Percentiles rank a stretch among this genome's conserved stretches.
phyloP scores from a whole-genome alignment of 2,888 invertebrate species.

The Hoplodrina ambigua region DNA sequence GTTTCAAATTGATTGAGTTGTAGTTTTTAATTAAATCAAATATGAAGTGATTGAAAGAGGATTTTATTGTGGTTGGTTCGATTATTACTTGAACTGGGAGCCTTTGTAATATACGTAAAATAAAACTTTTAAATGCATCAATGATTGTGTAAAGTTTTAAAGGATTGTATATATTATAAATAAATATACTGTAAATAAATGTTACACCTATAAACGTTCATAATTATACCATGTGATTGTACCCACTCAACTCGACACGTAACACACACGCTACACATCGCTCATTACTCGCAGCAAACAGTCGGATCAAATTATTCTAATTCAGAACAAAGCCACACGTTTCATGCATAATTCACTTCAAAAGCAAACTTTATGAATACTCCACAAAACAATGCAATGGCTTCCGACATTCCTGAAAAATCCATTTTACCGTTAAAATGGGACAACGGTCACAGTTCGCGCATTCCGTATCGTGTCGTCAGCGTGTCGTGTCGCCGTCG shows the following conservation, averaged over 20 bases:
- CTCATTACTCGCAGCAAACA: constrained; percentile 27
- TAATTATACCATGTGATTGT: constrained; percentile 2
- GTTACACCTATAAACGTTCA: no score
- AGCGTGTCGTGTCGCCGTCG: constrained; percentile 45
- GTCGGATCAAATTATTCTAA: constrained; percentile 54
- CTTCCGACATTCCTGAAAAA: constrained; percentile 40
- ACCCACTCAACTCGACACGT: background rate
- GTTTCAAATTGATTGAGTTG: constrained; percentile 4
- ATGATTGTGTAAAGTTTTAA: no score
- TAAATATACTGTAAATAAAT: no score
- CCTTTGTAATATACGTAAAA: no score
- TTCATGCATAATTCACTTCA: constrained; percentile 50
- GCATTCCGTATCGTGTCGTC: background rate
- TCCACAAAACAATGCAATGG: constrained; percentile 45
- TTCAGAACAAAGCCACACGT: constrained; percentile 41
- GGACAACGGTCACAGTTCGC: constrained; percentile 3
- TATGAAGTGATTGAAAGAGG: background rate
- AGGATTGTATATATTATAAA: no score
- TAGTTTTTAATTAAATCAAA: constrained; percentile 4
- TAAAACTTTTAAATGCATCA: no score
- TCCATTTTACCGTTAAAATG: constrained; percentile 41
- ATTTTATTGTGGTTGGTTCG: background rate
- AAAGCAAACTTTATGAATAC: constrained; percentile 52
- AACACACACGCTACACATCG: constrained; percentile 15
- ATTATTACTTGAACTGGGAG: background rate